Percentiles rank a stretch among this genome's conserved stretches.
These are phyloP conservation scores for Cheilosia soror DNA, from an alignment of 2,888 invertebrate species.

Conservation along the genomic window DNA sequence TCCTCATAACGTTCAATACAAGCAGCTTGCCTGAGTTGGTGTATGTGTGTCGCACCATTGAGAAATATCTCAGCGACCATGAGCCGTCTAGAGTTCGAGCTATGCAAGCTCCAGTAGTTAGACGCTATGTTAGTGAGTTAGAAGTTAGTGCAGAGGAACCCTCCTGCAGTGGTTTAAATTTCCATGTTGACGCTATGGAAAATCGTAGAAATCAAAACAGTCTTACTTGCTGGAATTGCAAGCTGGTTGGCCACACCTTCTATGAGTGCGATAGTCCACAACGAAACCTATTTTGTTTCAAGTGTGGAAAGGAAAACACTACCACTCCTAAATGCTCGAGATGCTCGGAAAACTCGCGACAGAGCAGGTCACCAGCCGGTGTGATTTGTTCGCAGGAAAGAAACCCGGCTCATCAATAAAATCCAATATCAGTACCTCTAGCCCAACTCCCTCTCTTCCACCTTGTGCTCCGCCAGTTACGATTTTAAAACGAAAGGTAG, in stretches of 20 bases:
- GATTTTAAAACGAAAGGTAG: no score
- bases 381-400: neutral
- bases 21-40: no score
- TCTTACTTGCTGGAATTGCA: neutral
- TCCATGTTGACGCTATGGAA: neutral
- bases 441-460: accelerated
- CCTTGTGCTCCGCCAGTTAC: accelerated
- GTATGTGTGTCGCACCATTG: no score
- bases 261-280: neutral
- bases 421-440: accelerated
- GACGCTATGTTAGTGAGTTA: neutral
- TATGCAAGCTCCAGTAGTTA: accelerated
- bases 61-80: neutral
- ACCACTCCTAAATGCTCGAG: neutral
- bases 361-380: neutral
- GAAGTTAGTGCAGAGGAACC: neutral
- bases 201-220: no score
- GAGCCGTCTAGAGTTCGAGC: accelerated
- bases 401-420: neutral
- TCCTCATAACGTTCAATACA: neutral
- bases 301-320: neutral
- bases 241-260: neutral
- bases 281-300: neutral
- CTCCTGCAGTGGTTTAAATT: neutral
- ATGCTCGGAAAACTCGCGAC: neutral